Evolutionary conservation across 2,888 invertebrate species (phyloP).

Genomic region (Syrista parreyssii): DNA sequence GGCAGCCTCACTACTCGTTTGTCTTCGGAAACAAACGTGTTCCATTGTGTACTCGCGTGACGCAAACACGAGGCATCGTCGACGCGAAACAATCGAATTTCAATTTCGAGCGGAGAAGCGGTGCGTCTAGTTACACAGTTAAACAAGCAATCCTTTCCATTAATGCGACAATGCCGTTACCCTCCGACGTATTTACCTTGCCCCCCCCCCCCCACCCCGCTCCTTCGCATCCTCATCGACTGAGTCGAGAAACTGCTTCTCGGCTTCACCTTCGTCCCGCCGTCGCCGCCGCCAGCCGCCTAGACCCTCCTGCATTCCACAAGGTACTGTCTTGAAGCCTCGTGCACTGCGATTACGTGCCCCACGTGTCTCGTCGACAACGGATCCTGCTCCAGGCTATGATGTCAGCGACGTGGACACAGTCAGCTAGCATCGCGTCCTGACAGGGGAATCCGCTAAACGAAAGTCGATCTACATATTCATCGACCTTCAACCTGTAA

Average conservation of each 20-base stretch:
- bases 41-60: background rate
- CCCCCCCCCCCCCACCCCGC: slow-evolving; percentile 3
- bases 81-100: slow-evolving; percentile 61
- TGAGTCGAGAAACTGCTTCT: slow-evolving; percentile 10
- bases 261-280: slow-evolving; percentile 5
- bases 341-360: no score
- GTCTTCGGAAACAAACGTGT: background rate
- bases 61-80: slow-evolving; percentile 30
- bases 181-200: slow-evolving; percentile 53
- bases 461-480: slow-evolving; percentile 44
- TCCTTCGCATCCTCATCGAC: background rate
- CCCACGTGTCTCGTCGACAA: background rate
- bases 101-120: slow-evolving; percentile 60
- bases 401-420: no score
- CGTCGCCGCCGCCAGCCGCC: background rate
- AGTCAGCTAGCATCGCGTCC: no score
- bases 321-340: no score
- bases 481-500: slow-evolving; percentile 27
- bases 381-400: no score
- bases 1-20: no score
- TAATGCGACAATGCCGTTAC: slow-evolving; percentile 60
- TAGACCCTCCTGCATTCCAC: background rate
- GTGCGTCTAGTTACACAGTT: slow-evolving; percentile 52
- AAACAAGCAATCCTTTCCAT: slow-evolving; percentile 64
- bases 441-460: background rate